A percentile compares a stretch with the other conserved stretches of the same genome.
phyloP scores from a whole-genome alignment of 2,888 invertebrate species.

The Leucania comma region DNA sequence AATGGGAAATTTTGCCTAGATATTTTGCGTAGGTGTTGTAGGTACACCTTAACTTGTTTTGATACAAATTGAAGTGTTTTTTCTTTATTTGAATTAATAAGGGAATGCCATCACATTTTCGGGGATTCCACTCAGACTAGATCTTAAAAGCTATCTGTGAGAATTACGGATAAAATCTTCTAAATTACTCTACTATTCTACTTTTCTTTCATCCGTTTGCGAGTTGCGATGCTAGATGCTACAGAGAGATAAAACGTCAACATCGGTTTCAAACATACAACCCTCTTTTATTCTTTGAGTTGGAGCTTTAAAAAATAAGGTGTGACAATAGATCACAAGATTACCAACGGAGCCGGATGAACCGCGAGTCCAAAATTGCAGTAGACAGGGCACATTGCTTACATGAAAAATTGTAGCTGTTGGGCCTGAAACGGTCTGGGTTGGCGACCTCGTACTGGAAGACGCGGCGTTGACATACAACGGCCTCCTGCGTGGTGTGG shows the following conservation, averaged over 20 bases:
- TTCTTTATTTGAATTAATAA: not conserved
- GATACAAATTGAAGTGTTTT: not conserved
- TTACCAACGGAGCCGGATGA: too few relatives aligned
- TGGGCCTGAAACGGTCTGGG: too few relatives aligned
- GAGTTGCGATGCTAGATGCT: not conserved
- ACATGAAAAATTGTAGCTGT: too few relatives aligned
- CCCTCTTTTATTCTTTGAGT: not conserved
- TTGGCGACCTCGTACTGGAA: too few relatives aligned
- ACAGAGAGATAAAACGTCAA: not conserved
- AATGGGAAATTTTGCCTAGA: not conserved
- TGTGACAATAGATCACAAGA: not conserved
- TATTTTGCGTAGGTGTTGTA: not conserved
- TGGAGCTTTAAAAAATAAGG: not conserved
- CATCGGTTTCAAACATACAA: not conserved
- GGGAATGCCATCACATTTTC: not conserved
- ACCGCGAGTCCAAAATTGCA: too few relatives aligned
- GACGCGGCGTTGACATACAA: too few relatives aligned
- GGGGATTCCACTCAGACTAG: too few relatives aligned
- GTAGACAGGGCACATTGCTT: too few relatives aligned
- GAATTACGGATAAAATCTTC: not conserved
- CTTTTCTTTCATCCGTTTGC: too few relatives aligned
- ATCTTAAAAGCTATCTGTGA: not conserved
- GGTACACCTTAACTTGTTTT: too few relatives aligned
- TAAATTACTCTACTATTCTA: not conserved
- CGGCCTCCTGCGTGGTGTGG: too few relatives aligned